A percentile compares a stretch with the other conserved stretches of the same genome.
Evolutionary conservation across 2,113 vertebrate species (phyloP).

Genomic region (Ariopsis seemanni): DNA sequence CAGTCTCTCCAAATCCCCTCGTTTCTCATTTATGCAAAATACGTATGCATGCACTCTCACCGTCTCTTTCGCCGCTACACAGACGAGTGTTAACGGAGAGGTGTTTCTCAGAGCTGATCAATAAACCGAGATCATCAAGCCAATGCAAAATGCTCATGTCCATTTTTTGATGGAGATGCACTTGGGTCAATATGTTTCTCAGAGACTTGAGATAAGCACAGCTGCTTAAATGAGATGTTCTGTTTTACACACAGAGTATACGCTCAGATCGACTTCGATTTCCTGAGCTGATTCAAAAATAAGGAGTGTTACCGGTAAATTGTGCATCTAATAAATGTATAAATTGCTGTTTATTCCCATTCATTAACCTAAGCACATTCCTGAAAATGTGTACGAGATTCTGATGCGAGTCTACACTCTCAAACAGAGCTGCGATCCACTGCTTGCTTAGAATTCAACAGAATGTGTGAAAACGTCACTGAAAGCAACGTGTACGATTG

Average conservation of each 20-base stretch:
- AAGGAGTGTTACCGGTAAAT: neutral
- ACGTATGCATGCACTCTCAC: neutral
- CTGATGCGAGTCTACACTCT: neutral
- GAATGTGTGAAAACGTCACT: neutral
- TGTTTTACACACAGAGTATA: neutral
- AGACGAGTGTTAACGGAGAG: conserved; percentile 31
- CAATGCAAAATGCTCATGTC: neutral
- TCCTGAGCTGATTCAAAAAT: neutral
- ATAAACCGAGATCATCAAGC: conserved; percentile 15
- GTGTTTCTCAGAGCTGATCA: conserved; percentile 23
- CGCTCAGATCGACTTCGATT: neutral
- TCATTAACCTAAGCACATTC: neutral
- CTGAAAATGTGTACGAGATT: neutral
- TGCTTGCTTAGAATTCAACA: neutral
- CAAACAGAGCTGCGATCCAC: neutral
- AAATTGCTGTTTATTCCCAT: neutral
- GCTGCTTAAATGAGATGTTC: neutral
- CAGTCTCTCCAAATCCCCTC: conserved; percentile 20
- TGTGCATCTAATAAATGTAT: neutral
- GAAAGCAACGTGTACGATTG: neutral
- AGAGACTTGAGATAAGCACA: neutral
- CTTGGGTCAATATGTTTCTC: neutral
- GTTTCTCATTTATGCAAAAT: conserved; percentile 17
- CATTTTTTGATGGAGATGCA: neutral
- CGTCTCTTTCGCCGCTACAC: neutral